A percentile compares a stretch with the other conserved stretches of the same genome.
Evolutionary conservation across 2,888 invertebrate genomes (phyloP).

Genomic region (Pollenia angustigena): DNA sequence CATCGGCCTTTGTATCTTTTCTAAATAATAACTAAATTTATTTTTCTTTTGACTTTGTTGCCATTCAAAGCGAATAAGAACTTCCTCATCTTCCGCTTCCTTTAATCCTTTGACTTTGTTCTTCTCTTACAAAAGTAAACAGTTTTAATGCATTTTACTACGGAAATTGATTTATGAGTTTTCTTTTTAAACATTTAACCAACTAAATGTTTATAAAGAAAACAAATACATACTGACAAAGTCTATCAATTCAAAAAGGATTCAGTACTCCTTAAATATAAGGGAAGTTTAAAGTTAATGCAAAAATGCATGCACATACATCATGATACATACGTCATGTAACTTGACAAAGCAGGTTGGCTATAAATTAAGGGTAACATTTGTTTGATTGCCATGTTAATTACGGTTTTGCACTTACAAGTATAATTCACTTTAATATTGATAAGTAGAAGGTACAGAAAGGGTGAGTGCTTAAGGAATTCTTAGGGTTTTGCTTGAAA

Average conservation of each 20-base stretch:
- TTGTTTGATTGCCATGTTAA: conserved; percentile 81
- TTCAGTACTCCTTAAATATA: conserved; percentile 7
- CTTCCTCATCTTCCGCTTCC: background rate
- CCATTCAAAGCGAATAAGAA: background rate
- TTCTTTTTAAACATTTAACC: conserved; percentile 49
- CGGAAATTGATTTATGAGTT: conserved; percentile 81
- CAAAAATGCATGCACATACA: conserved; percentile 48
- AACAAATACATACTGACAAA: conserved; percentile 12
- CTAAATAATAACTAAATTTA: conserved; percentile 1
- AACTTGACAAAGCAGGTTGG: conserved; percentile 52
- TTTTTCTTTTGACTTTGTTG: conserved; percentile 13
- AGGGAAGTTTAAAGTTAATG: conserved; percentile 8
- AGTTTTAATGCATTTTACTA: conserved; percentile 77
- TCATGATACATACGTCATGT: conserved; percentile 24
- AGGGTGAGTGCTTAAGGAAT: background rate
- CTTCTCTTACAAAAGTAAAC: conserved; percentile 67
- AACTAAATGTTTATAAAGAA: conserved; percentile 42
- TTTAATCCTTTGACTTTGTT: conserved; percentile 46
- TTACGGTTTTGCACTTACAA: conserved; percentile 78
- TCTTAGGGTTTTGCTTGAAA: no score
- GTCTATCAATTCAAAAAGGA: conserved; percentile 1
- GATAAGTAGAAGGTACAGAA: conserved; percentile 22
- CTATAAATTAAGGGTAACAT: conserved; percentile 72
- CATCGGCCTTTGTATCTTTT: background rate
- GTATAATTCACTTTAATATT: conserved; percentile 68